Conservation (phyloP, 2,797 vertebrate genomes). For the Thunnus albacares region DNA sequence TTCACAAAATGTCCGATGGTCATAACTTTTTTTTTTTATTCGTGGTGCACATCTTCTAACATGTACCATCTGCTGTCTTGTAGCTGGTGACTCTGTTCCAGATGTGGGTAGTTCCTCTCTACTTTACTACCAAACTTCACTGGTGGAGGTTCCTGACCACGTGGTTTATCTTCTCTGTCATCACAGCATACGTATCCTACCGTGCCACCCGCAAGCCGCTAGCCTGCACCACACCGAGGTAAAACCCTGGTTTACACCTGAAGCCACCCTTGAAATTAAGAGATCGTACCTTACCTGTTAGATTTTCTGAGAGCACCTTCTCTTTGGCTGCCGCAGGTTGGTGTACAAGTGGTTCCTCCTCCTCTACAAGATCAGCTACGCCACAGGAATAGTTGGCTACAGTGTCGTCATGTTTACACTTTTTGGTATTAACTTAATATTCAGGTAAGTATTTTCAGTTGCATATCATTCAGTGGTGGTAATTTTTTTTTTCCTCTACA, state of each 20-base stretch:
- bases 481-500: no score
- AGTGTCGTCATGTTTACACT: slow-evolving; percentile 98
- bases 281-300: background rate
- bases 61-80: slow-evolving; percentile 48
- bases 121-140: slow-evolving; percentile 97
- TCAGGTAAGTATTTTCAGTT: slow-evolving; percentile 89
- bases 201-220: slow-evolving; percentile 96
- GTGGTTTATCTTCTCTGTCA: slow-evolving; percentile 95
- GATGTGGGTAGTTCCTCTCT: slow-evolving; percentile 99
- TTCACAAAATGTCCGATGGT: background rate
- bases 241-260: background rate
- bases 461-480: background rate
- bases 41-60: background rate
- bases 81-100: slow-evolving; percentile 99
- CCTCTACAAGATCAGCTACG: slow-evolving; percentile 99
- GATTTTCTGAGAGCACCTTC: background rate
- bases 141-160: slow-evolving; percentile 98
- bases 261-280: background rate
- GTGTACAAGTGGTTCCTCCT: slow-evolving; percentile 99
- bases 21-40: background rate
- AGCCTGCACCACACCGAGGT: slow-evolving; percentile 96
- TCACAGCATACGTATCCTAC: slow-evolving; percentile 96
- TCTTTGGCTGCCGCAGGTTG: slow-evolving; percentile 83
- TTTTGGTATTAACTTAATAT: slow-evolving; percentile 96
- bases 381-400: slow-evolving; percentile 96